Conservation (phyloP, 2,888 invertebrate genomes). For the Hydriomena furcata region DNA sequence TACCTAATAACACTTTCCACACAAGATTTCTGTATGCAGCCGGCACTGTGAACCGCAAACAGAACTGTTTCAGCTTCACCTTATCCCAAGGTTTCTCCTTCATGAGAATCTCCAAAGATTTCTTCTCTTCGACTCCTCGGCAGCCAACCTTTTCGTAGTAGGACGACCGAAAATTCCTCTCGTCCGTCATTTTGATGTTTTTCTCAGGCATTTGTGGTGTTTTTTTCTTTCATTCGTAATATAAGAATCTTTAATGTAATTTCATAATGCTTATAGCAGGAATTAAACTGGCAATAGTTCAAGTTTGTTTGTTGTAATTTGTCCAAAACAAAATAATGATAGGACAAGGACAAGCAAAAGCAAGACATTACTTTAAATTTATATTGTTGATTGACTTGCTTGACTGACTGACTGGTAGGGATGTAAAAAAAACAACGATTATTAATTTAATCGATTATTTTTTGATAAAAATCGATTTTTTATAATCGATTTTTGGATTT, state of each 20-base stretch:
- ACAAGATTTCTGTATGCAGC: constrained; percentile 90
- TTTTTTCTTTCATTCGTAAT: constrained; percentile 10
- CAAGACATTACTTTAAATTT: no score
- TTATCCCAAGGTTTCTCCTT: constrained; percentile 93
- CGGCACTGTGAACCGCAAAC: constrained; percentile 92
- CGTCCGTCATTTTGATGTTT: constrained; percentile 79
- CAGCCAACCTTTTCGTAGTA: constrained; percentile 95
- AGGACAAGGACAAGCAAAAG: no score
- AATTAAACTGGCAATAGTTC: no score
- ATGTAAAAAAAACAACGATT: no score
- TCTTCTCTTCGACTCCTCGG: constrained; percentile 94
- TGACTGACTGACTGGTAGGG: no score
- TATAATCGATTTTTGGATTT: no score
- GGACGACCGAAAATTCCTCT: constrained; percentile 91
- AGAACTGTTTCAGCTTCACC: constrained; percentile 92
- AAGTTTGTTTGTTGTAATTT: no score
- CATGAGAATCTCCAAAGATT: constrained; percentile 93
- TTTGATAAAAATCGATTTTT: no score
- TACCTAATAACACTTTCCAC: constrained; percentile 94
- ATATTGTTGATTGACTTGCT: no score
- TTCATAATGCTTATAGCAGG: background rate
- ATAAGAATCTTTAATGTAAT: background rate
- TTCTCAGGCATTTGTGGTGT: constrained; percentile 27
- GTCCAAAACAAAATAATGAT: no score
- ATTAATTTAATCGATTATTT: no score